Percentiles rank a stretch among this genome's conserved stretches.
phyloP scores from a whole-genome alignment of 2,113 vertebrate species.

The Hassar affinis region DNA sequence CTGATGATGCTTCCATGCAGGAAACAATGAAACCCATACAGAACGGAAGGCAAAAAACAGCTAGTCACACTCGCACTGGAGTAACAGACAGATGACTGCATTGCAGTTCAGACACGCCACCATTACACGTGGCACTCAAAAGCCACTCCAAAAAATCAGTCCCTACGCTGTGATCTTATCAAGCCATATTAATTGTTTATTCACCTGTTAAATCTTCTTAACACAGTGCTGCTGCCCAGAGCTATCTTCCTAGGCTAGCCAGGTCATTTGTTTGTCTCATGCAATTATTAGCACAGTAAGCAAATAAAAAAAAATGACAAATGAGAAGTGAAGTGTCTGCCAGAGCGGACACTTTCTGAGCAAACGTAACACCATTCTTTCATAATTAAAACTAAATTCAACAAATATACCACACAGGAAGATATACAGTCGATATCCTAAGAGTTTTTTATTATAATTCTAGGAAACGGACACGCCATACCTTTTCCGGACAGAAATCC shows the following conservation, averaged over 20 bases:
- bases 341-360: neutral
- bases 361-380: too few relatives aligned
- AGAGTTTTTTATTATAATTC: neutral
- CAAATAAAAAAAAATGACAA: neutral
- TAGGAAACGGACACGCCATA: neutral
- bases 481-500: conserved; percentile 82
- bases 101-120: neutral
- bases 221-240: neutral
- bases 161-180: neutral
- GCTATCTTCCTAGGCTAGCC: neutral
- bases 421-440: neutral
- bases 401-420: neutral
- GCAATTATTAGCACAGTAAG: neutral
- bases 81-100: neutral
- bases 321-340: neutral
- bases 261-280: neutral
- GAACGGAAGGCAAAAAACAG: too few relatives aligned
- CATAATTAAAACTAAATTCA: too few relatives aligned
- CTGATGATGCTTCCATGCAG: too few relatives aligned
- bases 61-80: too few relatives aligned
- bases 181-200: neutral
- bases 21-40: too few relatives aligned
- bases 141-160: neutral
- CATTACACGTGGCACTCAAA: neutral
- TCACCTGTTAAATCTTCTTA: neutral